phyloP scores from a whole-genome alignment of 2,888 invertebrate species.

The Dione juno region DNA sequence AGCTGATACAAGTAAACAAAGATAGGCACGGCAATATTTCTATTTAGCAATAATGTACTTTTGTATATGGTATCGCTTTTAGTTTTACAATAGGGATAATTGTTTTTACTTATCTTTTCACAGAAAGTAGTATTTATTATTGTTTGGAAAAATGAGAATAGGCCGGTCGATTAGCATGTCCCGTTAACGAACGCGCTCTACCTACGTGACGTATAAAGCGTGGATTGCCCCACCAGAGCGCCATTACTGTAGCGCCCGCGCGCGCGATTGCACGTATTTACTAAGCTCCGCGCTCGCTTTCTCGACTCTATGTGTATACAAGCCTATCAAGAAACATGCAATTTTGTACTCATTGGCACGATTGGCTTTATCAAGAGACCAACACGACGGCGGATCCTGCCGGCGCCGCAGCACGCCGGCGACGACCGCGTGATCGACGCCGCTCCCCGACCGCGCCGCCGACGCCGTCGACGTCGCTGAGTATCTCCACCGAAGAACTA shows the following conservation, averaged over 20 bases:
- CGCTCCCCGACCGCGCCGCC: slow-evolving; percentile 73
- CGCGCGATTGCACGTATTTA: slow-evolving; percentile 79
- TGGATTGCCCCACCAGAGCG: slow-evolving; percentile 78
- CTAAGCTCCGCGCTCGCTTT: slow-evolving; percentile 72
- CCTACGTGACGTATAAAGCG: slow-evolving; percentile 80
- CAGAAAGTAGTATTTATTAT: slow-evolving; percentile 66
- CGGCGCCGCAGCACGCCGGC: slow-evolving; percentile 73
- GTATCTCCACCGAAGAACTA: slow-evolving; percentile 83
- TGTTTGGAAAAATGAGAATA: slow-evolving; percentile 81
- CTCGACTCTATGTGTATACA: slow-evolving; percentile 82
- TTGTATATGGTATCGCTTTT: slow-evolving; percentile 19
- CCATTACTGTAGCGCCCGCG: slow-evolving; percentile 81
- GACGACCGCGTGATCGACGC: slow-evolving; percentile 75
- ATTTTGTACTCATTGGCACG: slow-evolving; percentile 75
- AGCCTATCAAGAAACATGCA: slow-evolving; percentile 74
- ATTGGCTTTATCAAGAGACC: slow-evolving; percentile 81
- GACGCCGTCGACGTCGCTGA: slow-evolving; percentile 70
- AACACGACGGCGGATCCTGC: slow-evolving; percentile 72
- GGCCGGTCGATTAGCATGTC: slow-evolving; percentile 80
- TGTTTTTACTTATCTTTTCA: slow-evolving; percentile 54
- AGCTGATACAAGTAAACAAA: slow-evolving; percentile 77
- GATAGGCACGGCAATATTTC: slow-evolving; percentile 41
- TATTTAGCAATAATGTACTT: not conserved
- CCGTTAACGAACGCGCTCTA: slow-evolving; percentile 80
- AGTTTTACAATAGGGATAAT: slow-evolving; percentile 40